These are phyloP conservation scores for Pammene fasciana DNA, from an alignment of 2,888 invertebrate genomes.

Conservation along the genomic window DNA sequence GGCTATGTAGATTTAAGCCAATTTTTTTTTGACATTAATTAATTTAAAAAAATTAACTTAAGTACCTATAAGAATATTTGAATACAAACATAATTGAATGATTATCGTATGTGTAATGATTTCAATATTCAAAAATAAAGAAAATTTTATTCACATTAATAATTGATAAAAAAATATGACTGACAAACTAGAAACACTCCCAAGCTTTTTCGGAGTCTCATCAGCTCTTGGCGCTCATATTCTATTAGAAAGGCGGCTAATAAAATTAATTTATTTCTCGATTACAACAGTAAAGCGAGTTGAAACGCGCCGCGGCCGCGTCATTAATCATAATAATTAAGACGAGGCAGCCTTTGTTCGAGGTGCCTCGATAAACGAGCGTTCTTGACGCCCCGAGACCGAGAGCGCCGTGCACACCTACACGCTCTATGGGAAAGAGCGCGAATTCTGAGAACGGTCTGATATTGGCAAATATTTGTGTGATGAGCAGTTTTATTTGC, in stretches of 20 bases:
- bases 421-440: neutral
- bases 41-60: too few relatives aligned
- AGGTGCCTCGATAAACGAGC: slow-evolving; percentile 68
- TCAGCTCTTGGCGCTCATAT: slow-evolving; percentile 61
- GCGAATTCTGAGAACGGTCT: slow-evolving; percentile 4
- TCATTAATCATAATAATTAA: slow-evolving; percentile 83
- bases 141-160: too few relatives aligned
- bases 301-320: slow-evolving; percentile 73
- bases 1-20: too few relatives aligned
- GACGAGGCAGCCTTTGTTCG: slow-evolving; percentile 79
- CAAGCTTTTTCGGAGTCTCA: slow-evolving; percentile 59
- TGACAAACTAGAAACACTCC: slow-evolving; percentile 68
- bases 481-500: neutral
- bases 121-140: too few relatives aligned
- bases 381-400: slow-evolving; percentile 44
- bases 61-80: too few relatives aligned
- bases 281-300: slow-evolving; percentile 77
- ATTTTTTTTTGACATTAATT: too few relatives aligned
- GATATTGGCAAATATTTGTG: slow-evolving; percentile 2
- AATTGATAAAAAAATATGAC: slow-evolving; percentile 75
- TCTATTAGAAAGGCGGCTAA: slow-evolving; percentile 80
- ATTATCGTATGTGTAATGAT: too few relatives aligned
- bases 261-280: slow-evolving; percentile 82
- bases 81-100: too few relatives aligned
- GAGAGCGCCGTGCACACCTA: slow-evolving; percentile 16